Percentiles rank a stretch among this genome's conserved stretches.
Conservation (phyloP, 2,888 invertebrate genomes). For the Habroteleia sp. region DNA sequence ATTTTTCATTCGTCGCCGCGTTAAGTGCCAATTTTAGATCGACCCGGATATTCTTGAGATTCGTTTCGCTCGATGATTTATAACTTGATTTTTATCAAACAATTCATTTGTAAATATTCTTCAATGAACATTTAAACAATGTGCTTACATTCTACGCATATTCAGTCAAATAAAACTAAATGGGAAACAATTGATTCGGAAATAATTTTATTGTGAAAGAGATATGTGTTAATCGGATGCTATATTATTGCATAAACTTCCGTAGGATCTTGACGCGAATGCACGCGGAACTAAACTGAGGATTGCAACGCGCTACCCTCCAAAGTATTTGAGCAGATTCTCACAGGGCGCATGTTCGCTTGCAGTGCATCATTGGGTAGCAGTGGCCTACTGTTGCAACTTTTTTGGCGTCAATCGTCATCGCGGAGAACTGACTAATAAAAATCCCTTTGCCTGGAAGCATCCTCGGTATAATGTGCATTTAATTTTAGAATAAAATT, state of each 20-base stretch:
- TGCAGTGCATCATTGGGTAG: slow-evolving; percentile 58
- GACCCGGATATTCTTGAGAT: slow-evolving; percentile 17
- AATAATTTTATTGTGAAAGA: slow-evolving; percentile 11
- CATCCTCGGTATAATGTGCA: not conserved
- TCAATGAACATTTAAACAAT: not conserved
- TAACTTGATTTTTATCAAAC: slow-evolving; percentile 3
- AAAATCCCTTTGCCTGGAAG: slow-evolving; percentile 10
- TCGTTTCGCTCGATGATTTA: slow-evolving; percentile 11
- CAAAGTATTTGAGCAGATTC: slow-evolving; percentile 61
- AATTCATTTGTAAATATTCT: not conserved
- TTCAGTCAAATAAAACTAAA: no score
- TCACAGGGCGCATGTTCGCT: slow-evolving; percentile 63
- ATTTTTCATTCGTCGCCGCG: slow-evolving; percentile 23
- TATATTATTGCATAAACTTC: slow-evolving; percentile 20
- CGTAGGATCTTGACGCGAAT: slow-evolving; percentile 70
- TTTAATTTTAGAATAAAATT: slow-evolving; percentile 11
- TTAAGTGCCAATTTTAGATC: slow-evolving; percentile 33
- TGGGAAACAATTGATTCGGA: not conserved
- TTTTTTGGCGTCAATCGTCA: slow-evolving; percentile 35
- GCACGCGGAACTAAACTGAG: slow-evolving; percentile 78
- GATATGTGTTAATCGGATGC: slow-evolving; percentile 38
- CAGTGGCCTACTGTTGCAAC: slow-evolving; percentile 49
- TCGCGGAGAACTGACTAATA: slow-evolving; percentile 15
- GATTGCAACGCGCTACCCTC: slow-evolving; percentile 65
- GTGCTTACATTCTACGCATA: not conserved